Evolutionary conservation across 2,797 vertebrate species (phyloP).

Genomic region (Leptodactylus fallax): DNA sequence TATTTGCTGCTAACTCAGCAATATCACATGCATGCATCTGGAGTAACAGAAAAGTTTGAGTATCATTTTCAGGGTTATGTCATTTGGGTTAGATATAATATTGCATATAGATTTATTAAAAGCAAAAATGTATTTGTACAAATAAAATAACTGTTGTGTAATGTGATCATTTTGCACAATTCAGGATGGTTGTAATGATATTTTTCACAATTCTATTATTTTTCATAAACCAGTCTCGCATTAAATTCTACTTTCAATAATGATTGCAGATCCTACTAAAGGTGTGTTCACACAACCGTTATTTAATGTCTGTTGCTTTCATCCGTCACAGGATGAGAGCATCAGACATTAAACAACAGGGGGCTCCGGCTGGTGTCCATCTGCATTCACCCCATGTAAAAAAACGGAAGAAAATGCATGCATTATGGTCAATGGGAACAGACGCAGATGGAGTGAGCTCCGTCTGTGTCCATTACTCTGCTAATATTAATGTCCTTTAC

Average conservation of each 20-base stretch:
- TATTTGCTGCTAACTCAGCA: background rate
- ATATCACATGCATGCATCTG: background rate
- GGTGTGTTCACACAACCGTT: too few relatives aligned
- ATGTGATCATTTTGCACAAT: background rate
- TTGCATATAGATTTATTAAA: background rate
- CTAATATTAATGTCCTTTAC: too few relatives aligned
- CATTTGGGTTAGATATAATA: background rate
- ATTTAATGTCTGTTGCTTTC: too few relatives aligned
- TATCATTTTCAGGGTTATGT: background rate
- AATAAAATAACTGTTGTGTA: background rate
- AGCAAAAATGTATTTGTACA: background rate
- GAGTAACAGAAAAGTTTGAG: background rate
- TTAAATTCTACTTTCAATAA: background rate
- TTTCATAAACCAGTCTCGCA: background rate
- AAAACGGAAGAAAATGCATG: too few relatives aligned
- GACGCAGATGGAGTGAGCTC: too few relatives aligned
- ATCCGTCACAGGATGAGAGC: too few relatives aligned
- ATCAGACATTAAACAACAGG: too few relatives aligned
- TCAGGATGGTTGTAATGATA: background rate
- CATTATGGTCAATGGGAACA: too few relatives aligned
- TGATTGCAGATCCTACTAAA: background rate
- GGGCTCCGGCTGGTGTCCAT: too few relatives aligned
- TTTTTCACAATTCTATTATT: background rate
- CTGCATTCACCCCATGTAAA: too few relatives aligned
- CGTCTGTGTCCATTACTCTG: too few relatives aligned